Conservation (phyloP, 2,888 invertebrate species). For the Drosophila silvestris region DNA sequence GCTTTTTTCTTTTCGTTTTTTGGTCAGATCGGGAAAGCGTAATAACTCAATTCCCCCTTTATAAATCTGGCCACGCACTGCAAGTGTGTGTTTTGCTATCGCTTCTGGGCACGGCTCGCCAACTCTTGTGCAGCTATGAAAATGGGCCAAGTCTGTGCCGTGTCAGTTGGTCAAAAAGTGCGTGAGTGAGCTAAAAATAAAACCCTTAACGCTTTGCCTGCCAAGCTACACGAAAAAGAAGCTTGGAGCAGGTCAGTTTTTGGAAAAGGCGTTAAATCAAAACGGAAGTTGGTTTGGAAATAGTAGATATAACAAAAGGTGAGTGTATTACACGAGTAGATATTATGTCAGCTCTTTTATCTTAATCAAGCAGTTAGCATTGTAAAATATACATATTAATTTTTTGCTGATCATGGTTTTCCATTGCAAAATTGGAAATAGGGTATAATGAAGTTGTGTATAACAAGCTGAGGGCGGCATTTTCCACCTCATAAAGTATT, state of each 20-base stretch:
- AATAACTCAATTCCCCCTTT: slow-evolving; percentile 10
- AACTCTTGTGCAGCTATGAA: slow-evolving; percentile 61
- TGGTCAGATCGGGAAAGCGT: slow-evolving; percentile 61
- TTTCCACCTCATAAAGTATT: not conserved
- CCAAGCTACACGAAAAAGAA: slow-evolving; percentile 14
- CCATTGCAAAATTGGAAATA: not conserved
- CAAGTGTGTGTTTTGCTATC: slow-evolving; percentile 50
- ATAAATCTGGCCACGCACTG: not conserved
- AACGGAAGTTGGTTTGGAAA: slow-evolving; percentile 8
- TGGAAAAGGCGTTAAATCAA: not conserved
- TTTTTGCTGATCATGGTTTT: not conserved
- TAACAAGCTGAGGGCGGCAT: not conserved
- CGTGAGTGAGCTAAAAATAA: slow-evolving; percentile 41
- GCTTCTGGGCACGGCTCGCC: slow-evolving; percentile 63
- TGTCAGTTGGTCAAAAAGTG: slow-evolving; percentile 75
- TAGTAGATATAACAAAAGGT: not conserved
- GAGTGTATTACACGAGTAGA: not conserved
- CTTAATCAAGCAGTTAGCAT: not conserved
- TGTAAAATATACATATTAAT: not conserved
- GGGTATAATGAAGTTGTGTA: not conserved
- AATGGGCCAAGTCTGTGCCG: slow-evolving; percentile 68
- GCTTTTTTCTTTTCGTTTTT: slow-evolving; percentile 18
- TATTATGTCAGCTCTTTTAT: not conserved
- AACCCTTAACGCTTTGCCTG: slow-evolving; percentile 13
- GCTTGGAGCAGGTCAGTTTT: slow-evolving; percentile 64